phyloP scores from a whole-genome alignment of 2,888 invertebrate species.

The Nephrotoma flavescens region DNA sequence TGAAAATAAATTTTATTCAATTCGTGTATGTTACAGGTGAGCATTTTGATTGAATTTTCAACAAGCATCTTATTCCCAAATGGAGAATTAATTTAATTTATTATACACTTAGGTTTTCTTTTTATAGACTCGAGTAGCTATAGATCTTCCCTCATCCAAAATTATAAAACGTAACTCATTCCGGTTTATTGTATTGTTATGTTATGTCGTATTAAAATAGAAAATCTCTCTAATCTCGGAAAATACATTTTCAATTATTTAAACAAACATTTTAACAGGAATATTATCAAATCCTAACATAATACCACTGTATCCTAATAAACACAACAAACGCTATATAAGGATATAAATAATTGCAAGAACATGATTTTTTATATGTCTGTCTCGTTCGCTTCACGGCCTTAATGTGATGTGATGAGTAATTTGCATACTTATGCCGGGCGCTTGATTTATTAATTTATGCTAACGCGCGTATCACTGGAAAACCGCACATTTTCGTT shows the following conservation, averaged over 20 bases:
- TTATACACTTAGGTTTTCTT: not conserved
- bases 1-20: not conserved
- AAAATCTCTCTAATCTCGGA: not conserved
- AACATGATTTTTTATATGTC: not conserved
- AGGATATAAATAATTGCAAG: not conserved
- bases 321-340: not conserved
- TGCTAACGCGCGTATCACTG: not conserved
- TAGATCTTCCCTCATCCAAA: not conserved
- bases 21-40: not conserved
- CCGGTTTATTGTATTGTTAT: not conserved
- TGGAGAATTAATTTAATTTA: not conserved
- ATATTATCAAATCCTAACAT: not conserved
- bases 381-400: not conserved
- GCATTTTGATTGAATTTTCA: not conserved
- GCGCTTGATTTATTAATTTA: not conserved
- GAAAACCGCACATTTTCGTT: not conserved
- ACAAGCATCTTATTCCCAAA: not conserved
- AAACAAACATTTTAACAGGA: not conserved
- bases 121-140: not conserved
- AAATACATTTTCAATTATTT: not conserved
- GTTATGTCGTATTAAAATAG: not conserved
- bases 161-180: not conserved
- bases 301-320: not conserved
- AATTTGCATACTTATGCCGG: too few species aligned
- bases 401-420: too few species aligned